A percentile compares a stretch with the other conserved stretches of the same genome.
Evolutionary conservation across 2,113 vertebrate species (phyloP).

Genomic region (Dermatemys mawii): DNA sequence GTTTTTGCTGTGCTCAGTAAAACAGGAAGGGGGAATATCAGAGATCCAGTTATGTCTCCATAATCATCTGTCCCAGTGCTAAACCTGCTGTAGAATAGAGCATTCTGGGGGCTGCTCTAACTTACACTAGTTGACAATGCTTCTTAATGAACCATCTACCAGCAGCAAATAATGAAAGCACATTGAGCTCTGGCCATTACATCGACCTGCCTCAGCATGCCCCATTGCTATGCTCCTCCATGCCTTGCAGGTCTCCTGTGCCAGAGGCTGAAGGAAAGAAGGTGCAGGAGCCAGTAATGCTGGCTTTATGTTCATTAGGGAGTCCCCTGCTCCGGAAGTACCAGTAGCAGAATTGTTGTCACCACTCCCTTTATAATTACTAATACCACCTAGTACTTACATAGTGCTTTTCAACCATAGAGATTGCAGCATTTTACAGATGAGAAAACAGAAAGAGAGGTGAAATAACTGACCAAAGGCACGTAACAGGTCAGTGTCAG

Average conservation of each 20-base stretch:
- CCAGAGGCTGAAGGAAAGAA: neutral
- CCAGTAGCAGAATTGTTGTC: neutral
- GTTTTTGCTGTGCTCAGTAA: neutral
- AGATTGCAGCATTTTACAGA: neutral
- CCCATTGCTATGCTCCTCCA: neutral
- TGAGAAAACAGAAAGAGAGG: neutral
- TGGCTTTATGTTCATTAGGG: neutral
- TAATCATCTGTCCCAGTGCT: neutral
- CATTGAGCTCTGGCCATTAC: fast-evolving
- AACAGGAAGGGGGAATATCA: neutral
- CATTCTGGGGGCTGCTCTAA: neutral
- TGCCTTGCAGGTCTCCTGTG: fast-evolving
- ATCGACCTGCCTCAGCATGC: neutral
- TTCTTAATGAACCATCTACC: neutral
- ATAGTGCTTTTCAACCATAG: neutral
- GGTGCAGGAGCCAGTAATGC: neutral
- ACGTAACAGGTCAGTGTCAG: neutral
- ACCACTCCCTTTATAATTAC: neutral
- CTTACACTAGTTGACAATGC: neutral
- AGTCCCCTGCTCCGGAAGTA: neutral
- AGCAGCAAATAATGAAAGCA: neutral
- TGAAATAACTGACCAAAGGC: neutral
- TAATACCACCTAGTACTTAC: neutral
- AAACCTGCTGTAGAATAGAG: neutral
- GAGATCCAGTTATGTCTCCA: neutral